Base-by-base conservation (phyloP, 2,113 vertebrate genomes). In the Sceloporus undulatus region DNA sequence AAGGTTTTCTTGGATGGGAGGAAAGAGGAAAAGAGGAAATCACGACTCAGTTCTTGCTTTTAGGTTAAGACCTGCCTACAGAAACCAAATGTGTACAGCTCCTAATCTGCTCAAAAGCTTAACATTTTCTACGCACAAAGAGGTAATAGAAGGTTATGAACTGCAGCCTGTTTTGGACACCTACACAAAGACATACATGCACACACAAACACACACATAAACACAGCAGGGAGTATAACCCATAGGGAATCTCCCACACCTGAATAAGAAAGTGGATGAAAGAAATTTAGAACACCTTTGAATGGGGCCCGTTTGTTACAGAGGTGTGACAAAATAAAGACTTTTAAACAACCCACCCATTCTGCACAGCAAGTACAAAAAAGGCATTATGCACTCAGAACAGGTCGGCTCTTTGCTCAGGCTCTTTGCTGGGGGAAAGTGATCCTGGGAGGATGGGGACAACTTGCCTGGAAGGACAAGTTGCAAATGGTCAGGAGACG, bases 261-360 rank as follows among this genome's bases (percentile, higher is more conserved):
- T 25, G 71, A 62, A 75, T 66, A 75, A 38, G 38, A 75, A 75
- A 19, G 8, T 21, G 86, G 23, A 10, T 29, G 85, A 38, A 34
- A 66, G 75, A n/a, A 9, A 1, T 0, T 25, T 7, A 10, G 38
- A 79, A 23, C 9, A 0, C 0, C 0, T 0, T 16, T 59, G 48
- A 48, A 7, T 0, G 0, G 52, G 27, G 1, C 18, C 2, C 9
- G 65, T 27, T 5, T 77, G 29, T 54, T 0, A 0, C 0, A 1
- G 80, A 18, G 21, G 74, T 0, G 0, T 0, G 14, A 34, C 54
- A 80, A 34, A 88, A 5, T 0, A 4, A 62, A 1, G 5, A 29
- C 54, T 25, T 2, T 0, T 9, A 76, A 68, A 34, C 87, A 74
- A 4, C 0, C 59, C 25, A 2, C 59, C 29, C 1, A 10, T 62